A percentile compares a stretch with the other conserved stretches of the same genome.
These are phyloP conservation scores for Alca torda DNA, from an alignment of 2,797 vertebrate genomes.

Conservation along the genomic window DNA sequence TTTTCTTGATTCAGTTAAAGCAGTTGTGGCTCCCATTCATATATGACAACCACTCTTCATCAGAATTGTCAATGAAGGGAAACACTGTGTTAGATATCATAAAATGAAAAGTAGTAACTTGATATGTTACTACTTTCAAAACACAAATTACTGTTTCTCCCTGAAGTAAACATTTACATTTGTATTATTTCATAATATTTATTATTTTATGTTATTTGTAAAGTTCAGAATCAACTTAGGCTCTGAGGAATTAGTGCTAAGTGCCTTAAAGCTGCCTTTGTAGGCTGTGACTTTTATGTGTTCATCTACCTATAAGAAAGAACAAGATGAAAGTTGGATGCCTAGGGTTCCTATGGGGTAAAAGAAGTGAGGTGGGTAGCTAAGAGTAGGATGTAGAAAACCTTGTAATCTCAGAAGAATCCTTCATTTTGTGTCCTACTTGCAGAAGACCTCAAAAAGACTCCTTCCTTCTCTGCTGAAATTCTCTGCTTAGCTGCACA, in stretches of 20 bases:
- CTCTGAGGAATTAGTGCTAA: not conserved
- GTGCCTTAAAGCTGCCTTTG: not conserved
- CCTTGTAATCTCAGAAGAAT: not conserved
- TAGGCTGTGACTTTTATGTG: not conserved
- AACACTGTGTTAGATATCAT: not conserved
- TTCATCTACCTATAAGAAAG: not conserved
- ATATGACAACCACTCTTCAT: not conserved
- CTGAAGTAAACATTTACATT: not conserved
- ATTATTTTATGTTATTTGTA: not conserved
- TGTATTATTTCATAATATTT: not conserved
- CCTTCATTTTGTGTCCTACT: not conserved
- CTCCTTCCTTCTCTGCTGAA: not conserved
- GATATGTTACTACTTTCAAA: not conserved
- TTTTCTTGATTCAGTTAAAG: not conserved
- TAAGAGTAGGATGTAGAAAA: not conserved
- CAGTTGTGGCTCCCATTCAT: not conserved
- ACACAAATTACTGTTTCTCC: not conserved
- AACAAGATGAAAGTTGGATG: not conserved
- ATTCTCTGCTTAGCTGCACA: not conserved
- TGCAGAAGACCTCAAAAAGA: not conserved
- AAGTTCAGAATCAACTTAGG: not conserved
- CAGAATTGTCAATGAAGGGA: not conserved
- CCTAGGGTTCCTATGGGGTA: not conserved
- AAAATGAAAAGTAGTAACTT: not conserved
- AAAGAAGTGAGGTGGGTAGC: not conserved